Conservation (phyloP, 2,113 vertebrate genomes). For the human region GRCh38 chr11:94215001-94215500, state of each 20-base stretch:
- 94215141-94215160: not conserved
- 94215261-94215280: not conserved
- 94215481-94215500: not conserved
- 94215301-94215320: not conserved
- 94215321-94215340: not conserved
- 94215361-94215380: not conserved
- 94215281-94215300: not conserved
- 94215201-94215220: not conserved
- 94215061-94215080: not conserved
- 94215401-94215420: not conserved
- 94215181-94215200: not conserved
- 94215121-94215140: not conserved
- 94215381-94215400: not conserved
- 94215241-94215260: not conserved
- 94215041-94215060: not conserved
- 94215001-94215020: not conserved
- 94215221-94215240: not conserved
- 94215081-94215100: not conserved
- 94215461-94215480: not conserved
- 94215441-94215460: slow-evolving; percentile 30
- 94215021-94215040: not conserved
- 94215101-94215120: not conserved
- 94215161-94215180: not conserved
- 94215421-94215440: slow-evolving; percentile 7
- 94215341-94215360: not conserved